Percentiles rank a stretch among this genome's conserved stretches.
Conservation (phyloP, 1,140 invertebrate species). For the Goniozus legneri region DNA sequence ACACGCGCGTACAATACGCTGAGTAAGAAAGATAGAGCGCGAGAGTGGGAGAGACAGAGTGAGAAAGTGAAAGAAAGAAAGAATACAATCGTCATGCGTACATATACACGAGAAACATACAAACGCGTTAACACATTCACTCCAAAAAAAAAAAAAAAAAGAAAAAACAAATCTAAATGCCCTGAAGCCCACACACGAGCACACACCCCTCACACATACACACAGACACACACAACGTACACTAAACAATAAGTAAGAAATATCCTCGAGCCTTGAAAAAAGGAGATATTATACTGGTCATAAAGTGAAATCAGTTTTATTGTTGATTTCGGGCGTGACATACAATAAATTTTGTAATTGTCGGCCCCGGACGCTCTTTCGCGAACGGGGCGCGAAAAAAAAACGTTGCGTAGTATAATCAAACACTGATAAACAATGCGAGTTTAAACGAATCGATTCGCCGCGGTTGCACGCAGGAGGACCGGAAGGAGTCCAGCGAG, state of each 20-base stretch:
- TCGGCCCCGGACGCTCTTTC: slow-evolving; percentile 33
- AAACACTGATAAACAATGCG: slow-evolving; percentile 44
- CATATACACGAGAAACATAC: slow-evolving; percentile 8
- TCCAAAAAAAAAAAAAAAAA: not conserved
- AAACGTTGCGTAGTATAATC: slow-evolving; percentile 54
- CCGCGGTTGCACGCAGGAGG: not conserved
- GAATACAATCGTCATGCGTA: too few relatives aligned
- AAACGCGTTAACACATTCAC: not conserved
- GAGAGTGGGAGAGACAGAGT: too few relatives aligned
- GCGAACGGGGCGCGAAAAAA: slow-evolving; percentile 31
- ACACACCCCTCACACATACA: slow-evolving; percentile 4
- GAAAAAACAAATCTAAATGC: not conserved
- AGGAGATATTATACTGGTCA: slow-evolving; percentile 23
- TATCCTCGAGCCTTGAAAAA: slow-evolving; percentile 31
- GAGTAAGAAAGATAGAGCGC: too few relatives aligned
- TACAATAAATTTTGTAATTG: slow-evolving; percentile 52
- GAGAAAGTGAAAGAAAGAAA: too few relatives aligned
- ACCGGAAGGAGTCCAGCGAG: too few relatives aligned
- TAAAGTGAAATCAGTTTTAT: slow-evolving; percentile 44
- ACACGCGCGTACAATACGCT: slow-evolving; percentile 5
- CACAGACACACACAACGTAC: not conserved
- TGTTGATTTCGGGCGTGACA: slow-evolving; percentile 48
- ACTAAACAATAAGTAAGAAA: slow-evolving; percentile 5
- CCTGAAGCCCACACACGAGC: not conserved
- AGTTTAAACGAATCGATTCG: slow-evolving; percentile 37